phyloP scores from a whole-genome alignment of 2,797 vertebrate genomes.

The Serranus cabrilla region DNA sequence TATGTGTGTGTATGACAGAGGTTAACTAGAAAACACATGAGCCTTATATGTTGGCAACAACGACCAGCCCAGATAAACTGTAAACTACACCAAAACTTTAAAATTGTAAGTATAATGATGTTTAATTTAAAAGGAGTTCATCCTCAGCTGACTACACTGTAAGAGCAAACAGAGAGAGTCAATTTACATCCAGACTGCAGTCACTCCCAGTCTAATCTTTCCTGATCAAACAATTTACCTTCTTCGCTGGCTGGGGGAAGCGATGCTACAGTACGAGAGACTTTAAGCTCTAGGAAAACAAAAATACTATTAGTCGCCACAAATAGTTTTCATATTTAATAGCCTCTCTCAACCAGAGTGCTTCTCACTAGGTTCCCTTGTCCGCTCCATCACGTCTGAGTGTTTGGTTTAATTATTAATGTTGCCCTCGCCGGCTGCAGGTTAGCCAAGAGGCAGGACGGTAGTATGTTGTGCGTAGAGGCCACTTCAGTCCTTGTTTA shows the following conservation, averaged over 20 bases:
- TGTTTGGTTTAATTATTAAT: conserved; percentile 84
- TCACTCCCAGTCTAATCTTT: conserved; percentile 27
- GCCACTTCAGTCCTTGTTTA: conserved; percentile 75
- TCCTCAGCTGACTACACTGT: background rate
- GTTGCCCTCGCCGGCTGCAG: conserved; percentile 63
- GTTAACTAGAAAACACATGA: conserved; percentile 66
- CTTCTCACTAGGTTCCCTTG: conserved; percentile 58
- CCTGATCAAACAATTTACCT: conserved; percentile 62
- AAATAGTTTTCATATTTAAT: conserved; percentile 85
- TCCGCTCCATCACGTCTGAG: conserved; percentile 79
- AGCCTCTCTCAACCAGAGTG: conserved; percentile 70
- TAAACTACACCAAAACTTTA: background rate
- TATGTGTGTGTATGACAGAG: conserved; percentile 37
- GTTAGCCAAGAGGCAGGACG: conserved; percentile 64
- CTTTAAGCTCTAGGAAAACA: conserved; percentile 66
- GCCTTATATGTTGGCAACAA: conserved; percentile 50
- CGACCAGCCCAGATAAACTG: conserved; percentile 6
- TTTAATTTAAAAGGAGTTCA: conserved; percentile 17
- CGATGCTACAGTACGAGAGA: conserved; percentile 10
- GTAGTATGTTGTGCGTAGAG: conserved; percentile 35
- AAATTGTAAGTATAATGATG: conserved; percentile 8
- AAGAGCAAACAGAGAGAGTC: conserved; percentile 33
- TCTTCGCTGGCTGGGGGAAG: background rate
- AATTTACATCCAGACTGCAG: conserved; percentile 32
- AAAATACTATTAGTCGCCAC: conserved; percentile 74